phyloP scores from a whole-genome alignment of 2,888 invertebrate species.

The Eupithecia inturbata region DNA sequence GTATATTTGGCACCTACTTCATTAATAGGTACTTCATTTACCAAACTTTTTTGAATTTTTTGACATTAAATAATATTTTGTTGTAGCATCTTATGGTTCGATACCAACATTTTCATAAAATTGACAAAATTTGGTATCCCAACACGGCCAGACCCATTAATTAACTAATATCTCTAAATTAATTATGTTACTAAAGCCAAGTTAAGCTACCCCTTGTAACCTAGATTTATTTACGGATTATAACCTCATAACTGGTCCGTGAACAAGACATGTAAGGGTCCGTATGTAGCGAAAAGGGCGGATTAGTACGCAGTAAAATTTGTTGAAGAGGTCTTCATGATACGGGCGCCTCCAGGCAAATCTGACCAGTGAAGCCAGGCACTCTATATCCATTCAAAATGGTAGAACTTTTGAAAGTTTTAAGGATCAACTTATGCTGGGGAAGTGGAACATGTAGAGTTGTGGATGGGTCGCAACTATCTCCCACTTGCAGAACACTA shows the following conservation, averaged over 20 bases:
- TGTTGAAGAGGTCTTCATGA: slow-evolving; percentile 75
- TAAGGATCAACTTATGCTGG: slow-evolving; percentile 51
- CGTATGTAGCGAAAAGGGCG: slow-evolving; percentile 71
- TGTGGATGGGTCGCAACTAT: slow-evolving; percentile 77
- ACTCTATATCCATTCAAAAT: slow-evolving; percentile 30
- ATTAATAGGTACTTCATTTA: neutral
- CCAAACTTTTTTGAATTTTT: too few species aligned
- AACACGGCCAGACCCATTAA: slow-evolving; percentile 54
- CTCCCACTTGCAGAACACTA: slow-evolving; percentile 82
- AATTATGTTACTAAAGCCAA: slow-evolving; percentile 63
- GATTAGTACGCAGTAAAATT: slow-evolving; percentile 82
- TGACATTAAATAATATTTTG: too few species aligned
- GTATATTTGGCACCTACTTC: too few species aligned
- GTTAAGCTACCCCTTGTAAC: slow-evolving; percentile 68
- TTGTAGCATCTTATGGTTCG: neutral
- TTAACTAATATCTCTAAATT: slow-evolving; percentile 64
- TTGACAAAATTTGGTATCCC: slow-evolving; percentile 14
- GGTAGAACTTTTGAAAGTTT: slow-evolving; percentile 4
- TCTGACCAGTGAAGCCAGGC: slow-evolving; percentile 54
- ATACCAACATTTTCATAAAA: slow-evolving; percentile 8
- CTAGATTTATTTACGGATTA: slow-evolving; percentile 80
- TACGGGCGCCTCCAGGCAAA: slow-evolving; percentile 72
- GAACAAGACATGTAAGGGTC: slow-evolving; percentile 76
- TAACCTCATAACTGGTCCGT: slow-evolving; percentile 72
- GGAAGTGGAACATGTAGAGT: slow-evolving; percentile 58